Percentiles rank a stretch among this genome's conserved stretches.
phyloP scores from a whole-genome alignment of 2,888 invertebrate species.

The Tortrix viridana region DNA sequence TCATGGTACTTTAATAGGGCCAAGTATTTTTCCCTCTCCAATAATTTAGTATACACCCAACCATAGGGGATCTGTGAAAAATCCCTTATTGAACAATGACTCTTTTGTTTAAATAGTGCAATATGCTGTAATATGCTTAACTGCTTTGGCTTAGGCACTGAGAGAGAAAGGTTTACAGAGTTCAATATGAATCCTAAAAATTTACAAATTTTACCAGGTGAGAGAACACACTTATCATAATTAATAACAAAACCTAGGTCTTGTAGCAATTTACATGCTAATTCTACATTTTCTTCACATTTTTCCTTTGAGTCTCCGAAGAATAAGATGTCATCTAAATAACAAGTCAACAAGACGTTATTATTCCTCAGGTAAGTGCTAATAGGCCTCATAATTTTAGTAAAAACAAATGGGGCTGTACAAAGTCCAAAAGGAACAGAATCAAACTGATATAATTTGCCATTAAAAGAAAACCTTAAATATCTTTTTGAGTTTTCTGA shows the following conservation, averaged over 20 bases:
- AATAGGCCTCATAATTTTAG: constrained; percentile 36
- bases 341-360: constrained; percentile 11
- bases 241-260: constrained; percentile 36
- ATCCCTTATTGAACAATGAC: constrained; percentile 8
- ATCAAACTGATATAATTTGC: constrained; percentile 34
- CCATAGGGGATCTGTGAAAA: constrained; percentile 32
- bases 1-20: too few species aligned
- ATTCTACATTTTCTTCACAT: constrained; percentile 19
- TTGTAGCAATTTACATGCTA: constrained; percentile 9
- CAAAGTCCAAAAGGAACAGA: constrained; percentile 33
- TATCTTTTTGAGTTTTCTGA: constrained; percentile 25
- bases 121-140: too few species aligned
- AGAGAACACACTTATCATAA: constrained; percentile 25
- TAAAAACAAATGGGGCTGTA: too few species aligned
- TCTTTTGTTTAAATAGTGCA: neutral
- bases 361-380: constrained; percentile 9
- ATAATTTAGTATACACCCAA: constrained; percentile 32
- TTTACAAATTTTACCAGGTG: constrained; percentile 29
- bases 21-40: too few species aligned
- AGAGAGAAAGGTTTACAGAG: constrained; percentile 9
- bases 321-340: constrained; percentile 36
- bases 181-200: constrained; percentile 33
- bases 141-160: constrained; percentile 15
- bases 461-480: constrained; percentile 35
- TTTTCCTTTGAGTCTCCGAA: constrained; percentile 1